phyloP scores from a whole-genome alignment of 2,797 vertebrate genomes.

The Calcarius lapponicus region DNA sequence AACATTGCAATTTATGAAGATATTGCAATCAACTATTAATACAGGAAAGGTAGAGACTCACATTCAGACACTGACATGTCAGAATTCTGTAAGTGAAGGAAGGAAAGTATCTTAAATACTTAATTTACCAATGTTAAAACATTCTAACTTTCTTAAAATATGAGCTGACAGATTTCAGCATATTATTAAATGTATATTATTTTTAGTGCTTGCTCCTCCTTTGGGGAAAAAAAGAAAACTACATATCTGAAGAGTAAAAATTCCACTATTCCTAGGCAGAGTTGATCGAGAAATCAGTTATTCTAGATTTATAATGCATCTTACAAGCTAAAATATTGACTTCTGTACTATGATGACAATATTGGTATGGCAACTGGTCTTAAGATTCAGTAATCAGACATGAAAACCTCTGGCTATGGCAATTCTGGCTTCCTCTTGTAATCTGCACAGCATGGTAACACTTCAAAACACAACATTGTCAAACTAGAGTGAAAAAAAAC shows the following conservation, averaged over 20 bases:
- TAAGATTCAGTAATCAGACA: background rate
- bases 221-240: background rate
- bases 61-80: background rate
- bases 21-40: background rate
- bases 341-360: background rate
- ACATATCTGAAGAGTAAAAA: background rate
- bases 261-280: background rate
- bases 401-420: background rate
- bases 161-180: background rate
- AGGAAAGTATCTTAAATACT: background rate
- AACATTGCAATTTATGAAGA: background rate
- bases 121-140: background rate
- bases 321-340: background rate
- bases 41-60: background rate
- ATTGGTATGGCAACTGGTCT: background rate
- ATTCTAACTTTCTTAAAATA: background rate
- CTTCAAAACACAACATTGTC: background rate
- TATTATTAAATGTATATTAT: background rate
- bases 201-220: background rate
- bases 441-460: background rate
- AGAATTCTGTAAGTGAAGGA: background rate
- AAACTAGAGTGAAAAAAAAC: background rate
- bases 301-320: background rate
- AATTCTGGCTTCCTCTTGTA: background rate
- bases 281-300: background rate